Evolutionary conservation across 35 echinoderm and acorn worm genomes (phyloP), one percentile per base, ranked within the genome.

Genomic region (Amphiura filiformis): DNA sequence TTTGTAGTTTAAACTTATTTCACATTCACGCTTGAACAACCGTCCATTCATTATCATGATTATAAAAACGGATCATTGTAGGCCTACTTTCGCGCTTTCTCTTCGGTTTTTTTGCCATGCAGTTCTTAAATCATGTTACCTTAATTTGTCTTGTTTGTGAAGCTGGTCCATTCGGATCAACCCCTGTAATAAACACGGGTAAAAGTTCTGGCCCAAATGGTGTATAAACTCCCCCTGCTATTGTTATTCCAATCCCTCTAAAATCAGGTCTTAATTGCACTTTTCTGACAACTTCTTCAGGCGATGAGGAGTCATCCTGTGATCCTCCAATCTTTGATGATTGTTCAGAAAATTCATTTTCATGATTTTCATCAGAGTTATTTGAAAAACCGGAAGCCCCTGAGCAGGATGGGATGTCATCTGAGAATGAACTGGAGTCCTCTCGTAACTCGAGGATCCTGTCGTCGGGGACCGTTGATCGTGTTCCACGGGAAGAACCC

Each of bases 141-240:
- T 85, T 90, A n/a, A 94, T 56, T 38, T 81, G 28, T 77, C 34
- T 37, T 34, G 87, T 90, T 28, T 82, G 65, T 1, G 83, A 83
- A 34, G 88, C 88, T 0, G 47, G 77, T 57, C 93, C 93, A 15
- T 76, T 75, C n/a, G 88, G 78, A 38, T 86, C 84, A 0, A 94
- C 40, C 34, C 78, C 82, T 14, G 93, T 86, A 31, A 94, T 90
- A 82, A 94, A 79, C 2, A 94, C 84, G 0, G 93, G 93, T 0
- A 94, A 36, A 14, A 82, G 75, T 65, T 82, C 37, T n/a, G 61
- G 61, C 4, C 86, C 87, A 0, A 84, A 32, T 0, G 93, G 88
- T 26, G 65, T 86, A 22, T 86, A 85, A 1, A 89, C 70, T 0
- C 93, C 93, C 31, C 93, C 93, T 0, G 88, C 87, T 75, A 94